Conservation (phyloP, 2,113 vertebrate species). For the Motacilla alba region DNA sequence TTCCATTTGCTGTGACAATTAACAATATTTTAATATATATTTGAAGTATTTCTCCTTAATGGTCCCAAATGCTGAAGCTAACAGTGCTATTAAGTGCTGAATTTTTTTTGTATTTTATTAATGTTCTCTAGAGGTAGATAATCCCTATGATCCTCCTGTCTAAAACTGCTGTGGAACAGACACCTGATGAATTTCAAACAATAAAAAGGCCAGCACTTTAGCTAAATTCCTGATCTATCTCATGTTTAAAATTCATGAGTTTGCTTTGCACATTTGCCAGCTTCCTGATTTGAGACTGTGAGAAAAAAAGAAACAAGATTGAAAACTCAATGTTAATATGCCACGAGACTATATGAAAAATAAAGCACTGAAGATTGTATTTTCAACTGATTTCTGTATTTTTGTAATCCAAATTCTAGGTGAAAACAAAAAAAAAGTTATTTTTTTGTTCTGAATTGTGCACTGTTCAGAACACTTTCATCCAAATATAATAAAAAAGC, state of each 20-base stretch:
- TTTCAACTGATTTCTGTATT: background rate
- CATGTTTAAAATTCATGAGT: constrained; percentile 37
- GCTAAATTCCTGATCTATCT: constrained; percentile 6
- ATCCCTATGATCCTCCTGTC: background rate
- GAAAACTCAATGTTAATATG: background rate
- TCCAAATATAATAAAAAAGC: background rate
- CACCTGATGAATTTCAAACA: constrained; percentile 49
- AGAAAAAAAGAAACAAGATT: background rate
- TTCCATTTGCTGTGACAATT: constrained; percentile 6
- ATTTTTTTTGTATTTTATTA: background rate
- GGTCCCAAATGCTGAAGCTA: background rate
- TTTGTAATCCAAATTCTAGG: background rate
- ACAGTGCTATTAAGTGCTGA: background rate
- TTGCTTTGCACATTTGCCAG: constrained; percentile 1
- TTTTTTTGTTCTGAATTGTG: background rate
- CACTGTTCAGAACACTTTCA: background rate
- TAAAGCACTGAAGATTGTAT: background rate
- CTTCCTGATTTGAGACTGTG: background rate
- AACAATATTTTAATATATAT: background rate
- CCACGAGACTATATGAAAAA: background rate
- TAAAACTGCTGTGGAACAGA: constrained; percentile 13
- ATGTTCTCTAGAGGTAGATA: constrained; percentile 6
- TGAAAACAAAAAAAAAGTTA: background rate
- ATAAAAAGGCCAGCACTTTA: background rate
- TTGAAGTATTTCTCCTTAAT: background rate